Percentiles rank a stretch among this genome's conserved stretches.
phyloP scores from a whole-genome alignment of 2,113 vertebrate genomes.

The Semicossyphus pulcher region DNA sequence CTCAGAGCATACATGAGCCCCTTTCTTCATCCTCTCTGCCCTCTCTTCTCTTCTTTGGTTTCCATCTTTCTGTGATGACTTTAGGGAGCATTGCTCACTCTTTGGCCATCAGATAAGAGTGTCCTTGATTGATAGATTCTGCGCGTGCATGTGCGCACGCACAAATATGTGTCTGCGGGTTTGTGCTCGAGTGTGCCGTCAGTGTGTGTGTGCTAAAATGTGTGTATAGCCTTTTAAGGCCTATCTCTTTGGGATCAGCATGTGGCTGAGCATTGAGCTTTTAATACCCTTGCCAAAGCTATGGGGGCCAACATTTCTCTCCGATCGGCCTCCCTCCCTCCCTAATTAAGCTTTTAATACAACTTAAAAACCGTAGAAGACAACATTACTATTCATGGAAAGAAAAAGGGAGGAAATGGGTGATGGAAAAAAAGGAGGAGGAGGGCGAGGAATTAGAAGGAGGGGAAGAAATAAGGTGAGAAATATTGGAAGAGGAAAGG shows the following conservation, averaged over 20 bases:
- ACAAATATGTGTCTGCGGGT: conserved; percentile 8
- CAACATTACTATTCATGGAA: conserved; percentile 62
- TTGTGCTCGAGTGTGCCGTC: neutral
- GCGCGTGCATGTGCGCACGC: conserved; percentile 5
- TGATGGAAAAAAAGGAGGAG: neutral
- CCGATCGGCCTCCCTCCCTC: conserved; percentile 19
- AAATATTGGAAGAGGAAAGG: conserved; percentile 7
- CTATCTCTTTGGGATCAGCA: conserved; percentile 67
- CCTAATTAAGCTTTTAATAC: conserved; percentile 66
- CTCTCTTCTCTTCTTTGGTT: conserved; percentile 36
- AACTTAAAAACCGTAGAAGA: conserved; percentile 55
- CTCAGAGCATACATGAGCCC: neutral
- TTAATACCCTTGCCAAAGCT: conserved; percentile 67
- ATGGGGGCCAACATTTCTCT: conserved; percentile 39
- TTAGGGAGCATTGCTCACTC: conserved; percentile 60
- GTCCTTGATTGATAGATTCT: conserved; percentile 66
- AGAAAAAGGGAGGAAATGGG: conserved; percentile 11
- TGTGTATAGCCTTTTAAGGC: conserved; percentile 55
- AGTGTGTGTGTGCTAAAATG: conserved; percentile 1
- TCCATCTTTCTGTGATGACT: conserved; percentile 62
- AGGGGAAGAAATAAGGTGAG: neutral
- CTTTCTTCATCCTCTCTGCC: conserved; percentile 16
- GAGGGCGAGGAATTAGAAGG: neutral
- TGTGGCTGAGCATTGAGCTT: conserved; percentile 68
- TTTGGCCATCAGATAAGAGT: conserved; percentile 73